Conservation (phyloP, 2,113 vertebrate species). For the Nymphicus hollandicus region DNA sequence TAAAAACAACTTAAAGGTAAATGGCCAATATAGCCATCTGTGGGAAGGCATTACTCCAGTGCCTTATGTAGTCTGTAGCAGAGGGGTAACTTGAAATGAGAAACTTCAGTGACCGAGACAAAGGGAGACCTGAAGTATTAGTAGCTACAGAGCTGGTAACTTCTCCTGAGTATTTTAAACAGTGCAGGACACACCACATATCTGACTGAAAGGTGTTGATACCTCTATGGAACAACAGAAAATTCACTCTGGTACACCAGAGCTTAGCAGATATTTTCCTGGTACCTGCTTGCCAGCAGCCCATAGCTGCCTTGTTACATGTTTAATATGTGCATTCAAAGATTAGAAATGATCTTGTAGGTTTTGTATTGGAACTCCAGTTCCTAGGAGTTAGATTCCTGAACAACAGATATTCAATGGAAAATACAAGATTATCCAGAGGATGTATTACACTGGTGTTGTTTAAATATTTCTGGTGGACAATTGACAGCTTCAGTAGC, state of each 20-base stretch:
- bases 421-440: background rate
- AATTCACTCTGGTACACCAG: background rate
- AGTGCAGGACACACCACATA: background rate
- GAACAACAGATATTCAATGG: background rate
- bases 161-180: background rate
- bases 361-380: background rate
- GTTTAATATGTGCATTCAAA: background rate
- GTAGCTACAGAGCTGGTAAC: background rate
- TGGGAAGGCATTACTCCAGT: background rate
- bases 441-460: background rate
- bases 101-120: background rate
- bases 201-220: background rate
- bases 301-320: rapidly evolving
- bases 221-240: background rate
- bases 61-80: background rate
- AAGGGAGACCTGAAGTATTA: background rate
- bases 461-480: background rate
- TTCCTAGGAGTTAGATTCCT: background rate
- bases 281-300: background rate
- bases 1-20: background rate
- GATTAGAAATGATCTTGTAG: background rate
- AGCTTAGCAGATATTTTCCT: background rate
- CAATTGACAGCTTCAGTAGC: background rate
- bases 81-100: background rate
- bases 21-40: background rate